These are phyloP conservation scores for Anguilla rostrata DNA, from an alignment of 2,113 vertebrate genomes.

Conservation along the genomic window DNA sequence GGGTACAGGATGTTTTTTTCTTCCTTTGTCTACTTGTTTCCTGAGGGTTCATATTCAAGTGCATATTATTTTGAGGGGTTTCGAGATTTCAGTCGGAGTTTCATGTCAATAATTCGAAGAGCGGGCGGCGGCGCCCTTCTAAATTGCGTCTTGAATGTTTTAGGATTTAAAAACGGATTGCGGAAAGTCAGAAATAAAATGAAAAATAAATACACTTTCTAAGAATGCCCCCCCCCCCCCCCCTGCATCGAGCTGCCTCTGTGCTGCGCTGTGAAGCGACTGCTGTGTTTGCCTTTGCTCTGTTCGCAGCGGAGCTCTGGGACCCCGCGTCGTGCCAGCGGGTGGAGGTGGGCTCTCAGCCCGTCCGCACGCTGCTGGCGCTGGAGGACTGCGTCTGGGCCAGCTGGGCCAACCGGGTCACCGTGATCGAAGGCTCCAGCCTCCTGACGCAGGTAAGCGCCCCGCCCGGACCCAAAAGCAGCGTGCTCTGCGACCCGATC, in stretches of 20 bases:
- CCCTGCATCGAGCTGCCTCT: no score
- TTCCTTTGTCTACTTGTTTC: neutral
- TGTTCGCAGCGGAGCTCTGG: slow-evolving; percentile 59
- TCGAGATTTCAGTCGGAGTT: neutral
- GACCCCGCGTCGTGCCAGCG: slow-evolving; percentile 60
- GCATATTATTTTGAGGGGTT: neutral
- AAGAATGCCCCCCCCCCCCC: neutral
- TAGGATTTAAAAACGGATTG: neutral
- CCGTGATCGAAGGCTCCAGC: slow-evolving; percentile 61
- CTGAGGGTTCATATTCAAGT: neutral
- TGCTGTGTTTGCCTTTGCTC: neutral
- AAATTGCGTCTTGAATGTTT: neutral
- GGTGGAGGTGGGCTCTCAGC: slow-evolving; percentile 60
- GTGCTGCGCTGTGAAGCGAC: neutral
- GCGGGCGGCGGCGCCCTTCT: neutral
- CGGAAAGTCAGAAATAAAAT: neutral
- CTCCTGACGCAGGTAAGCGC: slow-evolving; percentile 65
- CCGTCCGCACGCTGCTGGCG: slow-evolving; percentile 64
- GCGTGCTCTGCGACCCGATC: neutral
- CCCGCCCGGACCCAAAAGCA: neutral
- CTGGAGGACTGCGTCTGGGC: slow-evolving; percentile 71
- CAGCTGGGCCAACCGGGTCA: slow-evolving; percentile 66
- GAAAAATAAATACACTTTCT: neutral
- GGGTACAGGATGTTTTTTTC: neutral
- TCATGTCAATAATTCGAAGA: neutral